These are phyloP conservation scores for Macrochelys suwanniensis DNA, from an alignment of 2,797 vertebrate genomes.

Conservation along the genomic window DNA sequence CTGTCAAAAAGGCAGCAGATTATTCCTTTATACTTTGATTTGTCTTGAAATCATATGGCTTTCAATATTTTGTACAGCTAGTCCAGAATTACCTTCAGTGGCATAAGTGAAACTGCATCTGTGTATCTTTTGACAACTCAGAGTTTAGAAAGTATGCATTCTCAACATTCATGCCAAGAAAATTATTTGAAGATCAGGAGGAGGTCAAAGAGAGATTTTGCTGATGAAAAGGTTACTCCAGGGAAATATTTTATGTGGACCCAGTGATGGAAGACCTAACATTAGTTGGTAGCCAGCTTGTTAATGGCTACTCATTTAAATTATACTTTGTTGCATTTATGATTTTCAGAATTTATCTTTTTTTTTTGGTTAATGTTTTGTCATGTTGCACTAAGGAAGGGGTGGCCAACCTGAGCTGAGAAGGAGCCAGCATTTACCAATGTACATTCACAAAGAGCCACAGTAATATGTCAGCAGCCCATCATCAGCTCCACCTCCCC, in stretches of 20 bases:
- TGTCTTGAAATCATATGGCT: conserved; percentile 52
- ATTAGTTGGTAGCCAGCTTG: conserved; percentile 52
- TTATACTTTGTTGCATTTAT: not conserved
- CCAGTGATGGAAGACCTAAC: conserved; percentile 54
- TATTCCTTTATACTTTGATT: conserved; percentile 72
- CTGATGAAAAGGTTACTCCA: conserved; percentile 78
- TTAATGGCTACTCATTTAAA: not conserved
- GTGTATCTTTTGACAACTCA: conserved; percentile 52
- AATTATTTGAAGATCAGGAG: conserved; percentile 43
- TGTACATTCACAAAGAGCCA: too few species aligned
- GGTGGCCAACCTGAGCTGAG: too few species aligned
- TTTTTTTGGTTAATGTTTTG: not conserved
- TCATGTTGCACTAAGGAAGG: not conserved
- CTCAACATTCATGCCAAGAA: conserved; percentile 65
- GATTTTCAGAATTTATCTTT: not conserved
- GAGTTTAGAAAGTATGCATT: conserved; percentile 45
- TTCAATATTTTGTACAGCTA: conserved; percentile 47
- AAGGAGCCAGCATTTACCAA: too few species aligned
- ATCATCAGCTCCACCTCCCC: too few species aligned
- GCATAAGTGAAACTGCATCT: conserved; percentile 41
- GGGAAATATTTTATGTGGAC: conserved; percentile 70
- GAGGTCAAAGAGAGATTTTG: conserved; percentile 78
- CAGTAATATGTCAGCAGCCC: too few species aligned
- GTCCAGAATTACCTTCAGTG: conserved; percentile 7
- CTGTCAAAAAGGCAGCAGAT: conserved; percentile 73